phyloP scores from a whole-genome alignment of 2,113 vertebrate genomes.

The Sturnira hondurensis region DNA sequence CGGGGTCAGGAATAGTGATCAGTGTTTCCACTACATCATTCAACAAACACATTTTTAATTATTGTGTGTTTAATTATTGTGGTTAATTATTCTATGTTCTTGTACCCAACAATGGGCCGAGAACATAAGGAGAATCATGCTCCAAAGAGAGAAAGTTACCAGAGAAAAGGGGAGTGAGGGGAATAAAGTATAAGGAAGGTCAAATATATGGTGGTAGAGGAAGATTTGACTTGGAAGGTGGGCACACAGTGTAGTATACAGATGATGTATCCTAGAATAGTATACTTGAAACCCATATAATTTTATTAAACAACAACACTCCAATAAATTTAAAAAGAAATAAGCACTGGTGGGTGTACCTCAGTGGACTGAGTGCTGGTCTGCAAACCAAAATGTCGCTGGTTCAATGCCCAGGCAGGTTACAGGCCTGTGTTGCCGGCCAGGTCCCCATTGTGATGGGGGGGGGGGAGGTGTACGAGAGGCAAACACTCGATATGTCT shows the following conservation, averaged over 20 bases:
- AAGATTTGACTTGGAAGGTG: background rate
- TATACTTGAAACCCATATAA: background rate
- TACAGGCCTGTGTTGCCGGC: too few species aligned
- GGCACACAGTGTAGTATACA: background rate
- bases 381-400: too few species aligned
- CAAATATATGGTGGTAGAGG: background rate
- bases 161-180: background rate
- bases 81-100: too few species aligned
- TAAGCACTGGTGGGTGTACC: too few species aligned
- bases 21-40: background rate
- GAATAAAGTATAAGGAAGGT: background rate
- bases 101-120: background rate
- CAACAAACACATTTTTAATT: background rate
- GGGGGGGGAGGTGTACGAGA: too few species aligned
- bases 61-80: background rate
- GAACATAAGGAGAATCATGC: background rate
- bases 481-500: too few species aligned
- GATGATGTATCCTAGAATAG: background rate
- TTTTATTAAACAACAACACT: background rate
- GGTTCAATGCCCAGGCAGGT: too few species aligned
- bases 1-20: background rate
- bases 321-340: background rate
- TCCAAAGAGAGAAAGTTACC: background rate
- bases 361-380: too few species aligned
- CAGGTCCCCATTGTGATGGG: too few species aligned